A percentile compares a stretch with the other conserved stretches of the same genome.
Conservation (phyloP, 2,888 invertebrate genomes). For the Monoplex corrugatus region DNA sequence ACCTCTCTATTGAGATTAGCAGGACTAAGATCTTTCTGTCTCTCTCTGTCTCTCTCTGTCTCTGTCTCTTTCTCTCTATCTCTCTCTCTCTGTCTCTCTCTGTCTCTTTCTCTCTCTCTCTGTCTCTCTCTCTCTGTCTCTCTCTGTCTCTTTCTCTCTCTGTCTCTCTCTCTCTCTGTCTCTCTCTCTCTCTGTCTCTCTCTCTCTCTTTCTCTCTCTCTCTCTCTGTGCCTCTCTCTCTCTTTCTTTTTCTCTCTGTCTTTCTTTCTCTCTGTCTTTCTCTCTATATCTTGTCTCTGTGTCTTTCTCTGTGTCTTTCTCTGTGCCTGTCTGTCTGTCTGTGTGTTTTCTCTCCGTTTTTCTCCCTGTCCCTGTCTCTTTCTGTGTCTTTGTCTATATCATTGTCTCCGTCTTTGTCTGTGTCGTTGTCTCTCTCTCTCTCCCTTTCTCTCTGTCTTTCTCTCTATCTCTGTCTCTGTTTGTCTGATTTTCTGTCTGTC, state of each 20-base stretch:
- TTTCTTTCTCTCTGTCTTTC: too few species aligned
- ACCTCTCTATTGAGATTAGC: too few species aligned
- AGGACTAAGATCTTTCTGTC: too few species aligned
- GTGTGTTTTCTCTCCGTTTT: constrained; percentile 17
- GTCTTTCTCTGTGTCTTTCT: background rate
- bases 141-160: constrained; percentile 21
- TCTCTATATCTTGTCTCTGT: too few species aligned
- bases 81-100: constrained; percentile 1
- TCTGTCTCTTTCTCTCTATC: constrained; percentile 11
- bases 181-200: background rate
- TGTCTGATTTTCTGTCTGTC: background rate
- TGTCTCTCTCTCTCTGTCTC: background rate
- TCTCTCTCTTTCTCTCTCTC: background rate
- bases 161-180: constrained; percentile 7
- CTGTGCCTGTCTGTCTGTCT: background rate
- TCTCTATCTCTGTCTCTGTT: background rate
- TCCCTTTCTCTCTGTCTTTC: background rate
- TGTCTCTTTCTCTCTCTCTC: constrained; percentile 35
- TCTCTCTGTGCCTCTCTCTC: background rate
- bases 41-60: constrained; percentile 2
- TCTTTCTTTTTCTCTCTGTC: too few species aligned
- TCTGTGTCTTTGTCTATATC: constrained; percentile 27
- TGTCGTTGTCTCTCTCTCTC: background rate
- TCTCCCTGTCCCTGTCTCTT: constrained; percentile 33
- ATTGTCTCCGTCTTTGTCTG: constrained; percentile 22